Evolutionary conservation across 2,797 vertebrate genomes (phyloP).

Genomic region (Sebastes nivosus): DNA sequence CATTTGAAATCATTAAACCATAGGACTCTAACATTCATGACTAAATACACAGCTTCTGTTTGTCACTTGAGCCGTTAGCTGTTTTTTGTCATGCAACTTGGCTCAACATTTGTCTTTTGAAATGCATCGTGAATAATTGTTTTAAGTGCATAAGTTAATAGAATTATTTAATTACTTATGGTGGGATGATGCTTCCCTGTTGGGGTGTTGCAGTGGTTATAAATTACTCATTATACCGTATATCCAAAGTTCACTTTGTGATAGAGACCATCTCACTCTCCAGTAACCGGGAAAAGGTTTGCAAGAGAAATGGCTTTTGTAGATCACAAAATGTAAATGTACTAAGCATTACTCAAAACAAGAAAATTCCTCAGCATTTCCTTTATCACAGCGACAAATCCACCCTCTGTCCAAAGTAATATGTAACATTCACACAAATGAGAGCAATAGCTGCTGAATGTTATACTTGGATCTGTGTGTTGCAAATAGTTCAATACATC

Average conservation of each 20-base stretch:
- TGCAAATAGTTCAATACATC: neutral
- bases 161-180: neutral
- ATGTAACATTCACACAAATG: neutral
- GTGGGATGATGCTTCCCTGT: neutral
- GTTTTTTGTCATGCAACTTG: neutral
- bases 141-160: neutral
- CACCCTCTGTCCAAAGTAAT: neutral
- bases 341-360: no score
- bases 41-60: neutral
- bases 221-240: neutral
- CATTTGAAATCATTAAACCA: neutral
- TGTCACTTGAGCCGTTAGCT: neutral
- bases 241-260: neutral
- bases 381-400: slow-evolving; percentile 7
- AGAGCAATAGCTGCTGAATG: neutral
- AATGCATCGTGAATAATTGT: neutral
- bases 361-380: no score
- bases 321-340: no score
- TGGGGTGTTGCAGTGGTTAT: neutral
- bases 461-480: neutral
- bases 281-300: neutral
- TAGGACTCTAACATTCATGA: neutral
- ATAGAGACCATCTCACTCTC: neutral
- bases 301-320: neutral
- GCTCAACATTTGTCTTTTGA: neutral